Conservation (phyloP, 2,113 vertebrate genomes). For the Glaucidium brasilianum region DNA sequence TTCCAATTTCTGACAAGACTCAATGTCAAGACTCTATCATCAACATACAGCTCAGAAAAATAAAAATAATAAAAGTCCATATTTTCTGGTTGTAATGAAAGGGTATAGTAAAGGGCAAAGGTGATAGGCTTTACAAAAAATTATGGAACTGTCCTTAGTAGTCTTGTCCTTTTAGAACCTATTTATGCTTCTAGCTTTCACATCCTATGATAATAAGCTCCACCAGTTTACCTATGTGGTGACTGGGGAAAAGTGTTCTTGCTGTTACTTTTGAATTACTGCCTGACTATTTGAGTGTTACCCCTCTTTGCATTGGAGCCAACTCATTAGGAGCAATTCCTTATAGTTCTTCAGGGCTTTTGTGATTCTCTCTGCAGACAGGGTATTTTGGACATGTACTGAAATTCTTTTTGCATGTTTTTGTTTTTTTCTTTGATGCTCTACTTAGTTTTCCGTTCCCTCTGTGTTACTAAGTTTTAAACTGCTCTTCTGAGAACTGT, state of each 20-base stretch:
- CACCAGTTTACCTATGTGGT: neutral
- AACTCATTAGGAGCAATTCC: neutral
- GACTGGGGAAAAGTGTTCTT: neutral
- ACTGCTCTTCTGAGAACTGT: neutral
- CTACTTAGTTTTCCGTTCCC: neutral
- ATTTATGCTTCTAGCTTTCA: neutral
- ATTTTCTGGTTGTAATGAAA: neutral
- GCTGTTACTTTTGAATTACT: neutral
- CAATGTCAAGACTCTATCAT: neutral
- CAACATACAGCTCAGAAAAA: neutral
- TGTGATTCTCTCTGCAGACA: neutral
- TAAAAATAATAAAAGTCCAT: neutral
- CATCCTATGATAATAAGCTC: neutral
- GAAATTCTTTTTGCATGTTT: neutral
- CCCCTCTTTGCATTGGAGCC: neutral
- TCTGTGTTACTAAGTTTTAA: neutral
- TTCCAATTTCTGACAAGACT: neutral
- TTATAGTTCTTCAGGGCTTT: neutral
- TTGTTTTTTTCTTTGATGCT: neutral
- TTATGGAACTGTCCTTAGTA: neutral
- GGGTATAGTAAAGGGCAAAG: neutral
- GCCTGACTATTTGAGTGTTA: neutral
- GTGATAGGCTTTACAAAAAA: neutral
- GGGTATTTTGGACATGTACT: neutral
- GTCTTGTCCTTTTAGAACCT: neutral